Evolutionary conservation across 2,797 vertebrate species (phyloP).

Genomic region (Triplophysa yarkandensis): DNA sequence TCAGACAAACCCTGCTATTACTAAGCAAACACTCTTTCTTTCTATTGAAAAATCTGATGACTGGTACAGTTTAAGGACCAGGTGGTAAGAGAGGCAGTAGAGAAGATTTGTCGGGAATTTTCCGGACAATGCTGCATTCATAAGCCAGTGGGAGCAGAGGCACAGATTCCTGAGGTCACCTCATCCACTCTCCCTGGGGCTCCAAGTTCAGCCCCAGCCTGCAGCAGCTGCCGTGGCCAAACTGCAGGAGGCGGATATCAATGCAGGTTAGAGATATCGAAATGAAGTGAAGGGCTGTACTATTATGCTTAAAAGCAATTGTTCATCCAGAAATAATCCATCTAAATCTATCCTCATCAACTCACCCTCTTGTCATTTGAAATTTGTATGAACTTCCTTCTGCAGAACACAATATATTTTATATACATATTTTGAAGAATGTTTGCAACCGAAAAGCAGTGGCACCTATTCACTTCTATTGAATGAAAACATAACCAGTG

Average conservation of each 20-base stretch:
- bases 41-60: not conserved
- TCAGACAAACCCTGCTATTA: not conserved
- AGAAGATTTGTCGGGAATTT: constrained; percentile 90
- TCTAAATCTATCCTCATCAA: too few species aligned
- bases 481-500: too few species aligned
- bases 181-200: constrained; percentile 71
- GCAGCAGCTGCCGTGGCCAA: constrained; percentile 83
- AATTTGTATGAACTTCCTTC: too few species aligned
- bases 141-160: constrained; percentile 72
- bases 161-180: constrained; percentile 71
- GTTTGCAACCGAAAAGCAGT: too few species aligned
- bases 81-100: constrained; percentile 91
- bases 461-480: too few species aligned
- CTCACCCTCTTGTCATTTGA: too few species aligned
- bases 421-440: too few species aligned
- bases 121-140: constrained; percentile 85
- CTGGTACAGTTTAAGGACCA: constrained; percentile 88
- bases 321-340: too few species aligned
- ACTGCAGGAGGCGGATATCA: constrained; percentile 91
- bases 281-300: not conserved
- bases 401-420: too few species aligned
- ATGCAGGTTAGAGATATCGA: constrained; percentile 83
- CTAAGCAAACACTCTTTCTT: not conserved
- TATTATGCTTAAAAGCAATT: not conserved
- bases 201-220: constrained; percentile 83